Conservation (phyloP, 2,113 vertebrate genomes). For the Mus pahari region DNA sequence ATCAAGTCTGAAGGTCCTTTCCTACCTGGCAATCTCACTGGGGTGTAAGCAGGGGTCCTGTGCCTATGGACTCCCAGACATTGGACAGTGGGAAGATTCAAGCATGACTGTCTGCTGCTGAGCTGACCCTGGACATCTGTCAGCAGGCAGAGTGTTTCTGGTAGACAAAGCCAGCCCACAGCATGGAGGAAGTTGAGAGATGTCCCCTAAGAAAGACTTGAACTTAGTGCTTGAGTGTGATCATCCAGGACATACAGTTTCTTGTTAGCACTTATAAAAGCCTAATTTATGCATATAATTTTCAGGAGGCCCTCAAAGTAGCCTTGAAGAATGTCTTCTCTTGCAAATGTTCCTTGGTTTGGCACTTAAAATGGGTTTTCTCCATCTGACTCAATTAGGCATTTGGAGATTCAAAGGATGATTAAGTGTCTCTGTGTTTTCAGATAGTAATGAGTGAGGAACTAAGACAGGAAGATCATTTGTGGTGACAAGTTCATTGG, state of each 20-base stretch:
- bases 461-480: background rate
- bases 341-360: background rate
- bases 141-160: background rate
- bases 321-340: background rate
- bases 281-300: background rate
- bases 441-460: background rate
- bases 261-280: background rate
- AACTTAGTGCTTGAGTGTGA: background rate
- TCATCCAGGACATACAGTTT: background rate
- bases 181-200: background rate
- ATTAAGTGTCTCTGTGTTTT: background rate
- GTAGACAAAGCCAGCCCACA: background rate
- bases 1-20: background rate
- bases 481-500: background rate
- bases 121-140: background rate
- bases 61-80: background rate
- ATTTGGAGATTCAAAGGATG: slow-evolving; percentile 25
- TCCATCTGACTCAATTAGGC: background rate
- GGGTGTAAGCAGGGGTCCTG: background rate
- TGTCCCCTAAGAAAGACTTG: background rate
- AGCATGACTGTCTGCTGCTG: background rate
- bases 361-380: background rate
- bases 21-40: background rate
- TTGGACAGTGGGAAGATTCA: background rate
- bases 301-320: background rate